Percentiles rank a stretch among this genome's conserved stretches.
phyloP scores from a whole-genome alignment of 2,797 vertebrate species.

The Pangasius mekongensis region DNA sequence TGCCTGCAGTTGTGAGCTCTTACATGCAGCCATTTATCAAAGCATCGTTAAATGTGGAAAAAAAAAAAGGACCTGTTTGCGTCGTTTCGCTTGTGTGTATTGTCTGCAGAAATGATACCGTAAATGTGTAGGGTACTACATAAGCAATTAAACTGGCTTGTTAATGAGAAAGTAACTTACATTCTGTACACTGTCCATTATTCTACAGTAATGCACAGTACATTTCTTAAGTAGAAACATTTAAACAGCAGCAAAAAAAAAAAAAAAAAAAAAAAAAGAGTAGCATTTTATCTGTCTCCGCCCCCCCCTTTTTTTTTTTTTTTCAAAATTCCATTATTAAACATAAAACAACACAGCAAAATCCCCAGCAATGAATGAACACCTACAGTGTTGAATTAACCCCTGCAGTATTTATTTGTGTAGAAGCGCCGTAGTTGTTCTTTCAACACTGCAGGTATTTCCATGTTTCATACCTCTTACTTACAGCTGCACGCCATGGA shows the following conservation, averaged over 20 bases:
- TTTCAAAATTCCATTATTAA: neutral
- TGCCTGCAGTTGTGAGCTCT: neutral
- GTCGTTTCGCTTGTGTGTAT: neutral
- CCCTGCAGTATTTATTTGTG: conserved; percentile 24
- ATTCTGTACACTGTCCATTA: neutral
- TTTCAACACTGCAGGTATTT: conserved; percentile 7
- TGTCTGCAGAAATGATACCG: neutral
- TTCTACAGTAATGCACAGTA: neutral
- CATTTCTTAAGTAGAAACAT: neutral
- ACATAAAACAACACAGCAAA: neutral
- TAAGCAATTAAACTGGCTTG: neutral
- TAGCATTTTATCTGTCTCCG: neutral
- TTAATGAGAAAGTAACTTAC: neutral
- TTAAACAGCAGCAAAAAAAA: neutral
- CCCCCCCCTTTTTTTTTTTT: neutral
- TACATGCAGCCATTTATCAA: neutral
- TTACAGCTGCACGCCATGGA: conserved; percentile 6
- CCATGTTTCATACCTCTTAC: conserved; percentile 2
- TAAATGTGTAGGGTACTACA: neutral
- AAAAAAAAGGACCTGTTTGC: neutral
- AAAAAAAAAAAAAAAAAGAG: neutral
- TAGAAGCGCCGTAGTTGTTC: conserved; percentile 12
- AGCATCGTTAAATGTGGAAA: neutral
- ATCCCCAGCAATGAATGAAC: conserved; percentile 19
- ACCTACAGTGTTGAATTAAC: conserved; percentile 27